Evolutionary conservation across 2,113 vertebrate genomes (phyloP).

Genomic region (Noctilio leporinus): DNA sequence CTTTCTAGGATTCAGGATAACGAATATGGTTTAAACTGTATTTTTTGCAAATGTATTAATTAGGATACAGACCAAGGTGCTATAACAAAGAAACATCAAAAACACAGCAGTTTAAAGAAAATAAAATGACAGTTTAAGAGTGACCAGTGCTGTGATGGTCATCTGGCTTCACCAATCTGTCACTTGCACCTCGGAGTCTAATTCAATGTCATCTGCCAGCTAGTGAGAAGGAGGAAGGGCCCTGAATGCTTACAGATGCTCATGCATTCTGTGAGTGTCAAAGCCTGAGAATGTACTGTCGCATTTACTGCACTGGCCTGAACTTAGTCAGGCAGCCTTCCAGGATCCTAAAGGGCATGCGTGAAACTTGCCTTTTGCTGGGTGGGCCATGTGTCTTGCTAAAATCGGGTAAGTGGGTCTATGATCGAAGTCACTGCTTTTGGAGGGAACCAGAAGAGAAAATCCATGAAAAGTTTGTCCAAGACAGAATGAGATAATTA

Average conservation of each 20-base stretch:
- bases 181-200: not conserved
- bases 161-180: not conserved
- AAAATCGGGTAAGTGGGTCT: not conserved
- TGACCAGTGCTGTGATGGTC: not conserved
- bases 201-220: not conserved
- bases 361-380: not conserved
- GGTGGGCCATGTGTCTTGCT: not conserved
- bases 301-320: not conserved
- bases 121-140: not conserved
- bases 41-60: not conserved
- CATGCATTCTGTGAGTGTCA: not conserved
- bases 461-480: not conserved
- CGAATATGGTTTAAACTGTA: not conserved
- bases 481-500: not conserved
- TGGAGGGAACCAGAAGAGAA: not conserved
- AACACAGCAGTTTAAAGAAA: not conserved
- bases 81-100: not conserved
- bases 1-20: not conserved
- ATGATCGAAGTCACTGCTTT: not conserved
- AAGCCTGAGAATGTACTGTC: not conserved
- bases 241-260: fast-evolving
- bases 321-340: not conserved
- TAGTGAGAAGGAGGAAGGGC: not conserved
- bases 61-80: not conserved
- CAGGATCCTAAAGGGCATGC: not conserved